phyloP scores from a whole-genome alignment of 2,797 vertebrate genomes.

The Oryzias sinensis region DNA sequence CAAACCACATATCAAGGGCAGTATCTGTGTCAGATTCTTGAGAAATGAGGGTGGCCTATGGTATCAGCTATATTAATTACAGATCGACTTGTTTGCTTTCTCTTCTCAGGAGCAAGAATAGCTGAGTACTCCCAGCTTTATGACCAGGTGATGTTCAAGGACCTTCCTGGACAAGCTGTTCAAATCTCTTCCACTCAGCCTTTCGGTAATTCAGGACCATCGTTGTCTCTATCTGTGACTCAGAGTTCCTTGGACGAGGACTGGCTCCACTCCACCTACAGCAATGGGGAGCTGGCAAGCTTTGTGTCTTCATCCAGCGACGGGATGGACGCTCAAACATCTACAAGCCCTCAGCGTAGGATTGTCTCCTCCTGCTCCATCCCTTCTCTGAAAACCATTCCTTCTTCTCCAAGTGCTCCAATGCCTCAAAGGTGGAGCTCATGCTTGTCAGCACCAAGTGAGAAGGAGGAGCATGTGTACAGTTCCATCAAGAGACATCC shows the following conservation, averaged over 20 bases:
- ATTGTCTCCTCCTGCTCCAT: conserved; percentile 80
- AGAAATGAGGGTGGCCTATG: neutral
- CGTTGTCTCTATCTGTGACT: conserved; percentile 72
- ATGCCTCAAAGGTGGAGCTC: conserved; percentile 84
- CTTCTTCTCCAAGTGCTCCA: conserved; percentile 62
- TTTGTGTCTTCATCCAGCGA: conserved; percentile 76
- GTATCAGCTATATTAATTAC: neutral
- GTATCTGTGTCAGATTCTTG: conserved; percentile 2
- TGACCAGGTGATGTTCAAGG: conserved; percentile 91
- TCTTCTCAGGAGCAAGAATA: conserved; percentile 88
- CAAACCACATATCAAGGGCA: neutral
- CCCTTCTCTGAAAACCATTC: conserved; percentile 82
- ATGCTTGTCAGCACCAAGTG: conserved; percentile 81
- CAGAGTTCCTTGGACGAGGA: conserved; percentile 78
- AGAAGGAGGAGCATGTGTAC: conserved; percentile 85
- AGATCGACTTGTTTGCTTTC: neutral
- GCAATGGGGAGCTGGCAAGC: conserved; percentile 87
- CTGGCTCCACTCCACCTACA: conserved; percentile 90
- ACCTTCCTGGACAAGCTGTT: conserved; percentile 68
- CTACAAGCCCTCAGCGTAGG: conserved; percentile 65
- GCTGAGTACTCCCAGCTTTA: conserved; percentile 98
- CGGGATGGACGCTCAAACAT: conserved; percentile 51
- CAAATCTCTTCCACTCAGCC: conserved; percentile 49
- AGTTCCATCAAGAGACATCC: conserved; percentile 85
- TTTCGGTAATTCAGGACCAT: conserved; percentile 58